Percentiles rank a stretch among this genome's conserved stretches.
Evolutionary conservation across 2,888 invertebrate species (phyloP).

Genomic region (Ommatoiulus sabulosus): DNA sequence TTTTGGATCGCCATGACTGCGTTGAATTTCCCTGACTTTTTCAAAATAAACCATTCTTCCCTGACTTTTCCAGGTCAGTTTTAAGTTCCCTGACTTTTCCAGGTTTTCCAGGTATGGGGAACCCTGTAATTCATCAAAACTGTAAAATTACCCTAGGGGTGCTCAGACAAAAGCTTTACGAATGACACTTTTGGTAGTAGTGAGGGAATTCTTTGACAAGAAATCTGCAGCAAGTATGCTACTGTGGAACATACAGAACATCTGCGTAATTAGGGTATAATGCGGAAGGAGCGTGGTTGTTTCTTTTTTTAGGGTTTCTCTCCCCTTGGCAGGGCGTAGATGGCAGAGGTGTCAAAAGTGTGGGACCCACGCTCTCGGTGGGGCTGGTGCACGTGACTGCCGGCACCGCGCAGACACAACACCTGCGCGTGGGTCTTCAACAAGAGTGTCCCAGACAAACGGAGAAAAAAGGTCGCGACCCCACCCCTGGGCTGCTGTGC

Average conservation of each 20-base stretch:
- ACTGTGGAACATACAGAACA: background rate
- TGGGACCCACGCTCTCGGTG: conserved; percentile 7
- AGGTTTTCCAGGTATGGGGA: too few species aligned
- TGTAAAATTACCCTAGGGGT: too few species aligned
- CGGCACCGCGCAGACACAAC: background rate
- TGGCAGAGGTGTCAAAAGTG: background rate
- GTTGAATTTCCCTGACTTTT: too few species aligned
- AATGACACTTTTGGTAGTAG: too few species aligned
- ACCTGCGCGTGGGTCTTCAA: background rate
- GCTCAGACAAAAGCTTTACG: too few species aligned
- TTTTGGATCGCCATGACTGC: too few species aligned
- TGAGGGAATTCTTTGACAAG: too few species aligned
- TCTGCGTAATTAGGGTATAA: conserved; percentile 10
- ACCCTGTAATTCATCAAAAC: too few species aligned
- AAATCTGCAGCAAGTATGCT: background rate
- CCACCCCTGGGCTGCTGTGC: background rate
- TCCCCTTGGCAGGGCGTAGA: background rate
- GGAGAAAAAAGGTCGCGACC: background rate
- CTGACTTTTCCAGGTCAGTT: too few species aligned
- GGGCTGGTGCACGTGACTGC: background rate
- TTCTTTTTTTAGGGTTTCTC: conserved; percentile 3
- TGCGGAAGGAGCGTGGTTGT: conserved; percentile 18
- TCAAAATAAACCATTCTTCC: too few species aligned
- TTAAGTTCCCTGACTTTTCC: too few species aligned
- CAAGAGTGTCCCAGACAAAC: background rate